These are phyloP conservation scores for Acleris emargana DNA, from an alignment of 2,888 invertebrate species.

Conservation along the genomic window DNA sequence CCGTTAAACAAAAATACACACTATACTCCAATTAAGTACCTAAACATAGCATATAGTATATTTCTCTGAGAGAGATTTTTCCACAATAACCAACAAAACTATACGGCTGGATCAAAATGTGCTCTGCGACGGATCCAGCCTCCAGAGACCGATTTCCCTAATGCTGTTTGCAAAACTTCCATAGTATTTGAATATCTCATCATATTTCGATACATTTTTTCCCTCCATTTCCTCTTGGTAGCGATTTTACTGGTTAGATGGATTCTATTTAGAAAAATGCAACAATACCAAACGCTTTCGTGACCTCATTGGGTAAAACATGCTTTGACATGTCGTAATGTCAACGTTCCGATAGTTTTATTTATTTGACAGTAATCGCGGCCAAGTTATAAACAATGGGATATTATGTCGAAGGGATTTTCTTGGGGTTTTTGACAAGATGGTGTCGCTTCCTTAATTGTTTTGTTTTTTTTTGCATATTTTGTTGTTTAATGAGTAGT, in stretches of 20 bases:
- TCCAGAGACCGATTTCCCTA: constrained; percentile 63
- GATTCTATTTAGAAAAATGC: constrained; percentile 15
- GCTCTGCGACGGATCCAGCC: constrained; percentile 39
- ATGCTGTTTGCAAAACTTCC: constrained; percentile 64
- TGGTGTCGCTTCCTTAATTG: too few species aligned
- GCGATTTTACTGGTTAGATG: constrained; percentile 6
- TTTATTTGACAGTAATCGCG: too few species aligned
- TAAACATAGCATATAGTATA: background rate
- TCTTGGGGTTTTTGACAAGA: too few species aligned
- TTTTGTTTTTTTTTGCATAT: too few species aligned
- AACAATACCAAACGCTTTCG: background rate
- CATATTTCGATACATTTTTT: constrained; percentile 59
- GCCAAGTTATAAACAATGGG: too few species aligned
- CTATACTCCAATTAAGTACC: too few species aligned
- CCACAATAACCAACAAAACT: constrained; percentile 14
- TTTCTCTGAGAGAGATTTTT: background rate
- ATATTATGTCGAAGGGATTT: too few species aligned
- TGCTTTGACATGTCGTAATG: background rate
- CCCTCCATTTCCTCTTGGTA: constrained; percentile 46
- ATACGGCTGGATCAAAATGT: constrained; percentile 15
- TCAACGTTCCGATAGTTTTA: background rate
- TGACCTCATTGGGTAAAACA: background rate
- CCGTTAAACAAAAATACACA: too few species aligned
- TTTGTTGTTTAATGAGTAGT: too few species aligned
- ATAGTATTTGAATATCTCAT: constrained; percentile 70